A percentile compares a stretch with the other conserved stretches of the same genome.
phyloP scores from a whole-genome alignment of 2,888 invertebrate species.

The Suillia variegata region DNA sequence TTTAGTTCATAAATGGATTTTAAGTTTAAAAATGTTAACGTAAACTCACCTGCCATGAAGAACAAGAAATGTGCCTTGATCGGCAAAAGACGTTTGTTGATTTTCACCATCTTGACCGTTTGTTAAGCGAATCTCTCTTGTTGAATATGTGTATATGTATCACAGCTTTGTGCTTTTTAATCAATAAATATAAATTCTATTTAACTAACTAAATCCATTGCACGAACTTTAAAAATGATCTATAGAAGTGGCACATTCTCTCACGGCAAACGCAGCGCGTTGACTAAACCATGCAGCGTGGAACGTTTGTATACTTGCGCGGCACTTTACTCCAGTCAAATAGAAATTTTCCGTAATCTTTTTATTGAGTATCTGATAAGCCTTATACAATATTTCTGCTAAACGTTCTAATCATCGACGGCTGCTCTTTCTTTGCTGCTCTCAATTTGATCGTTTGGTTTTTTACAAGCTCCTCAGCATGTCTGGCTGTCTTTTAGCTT shows the following conservation, averaged over 20 bases:
- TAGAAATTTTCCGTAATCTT: background rate
- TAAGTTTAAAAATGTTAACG: background rate
- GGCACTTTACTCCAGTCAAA: background rate
- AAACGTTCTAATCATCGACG: too few species aligned
- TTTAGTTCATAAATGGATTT: background rate
- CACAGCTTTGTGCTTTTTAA: slow-evolving; percentile 1
- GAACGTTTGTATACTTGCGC: background rate
- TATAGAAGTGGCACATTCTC: background rate
- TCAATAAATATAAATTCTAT: background rate
- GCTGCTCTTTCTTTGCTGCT: too few species aligned
- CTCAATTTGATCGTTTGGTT: too few species aligned
- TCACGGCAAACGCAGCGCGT: background rate
- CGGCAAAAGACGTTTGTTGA: slow-evolving; percentile 74
- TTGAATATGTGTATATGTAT: background rate
- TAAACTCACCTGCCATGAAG: slow-evolving; percentile 83
- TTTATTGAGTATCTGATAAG: background rate
- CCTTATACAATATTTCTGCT: too few species aligned
- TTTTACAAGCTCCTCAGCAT: too few species aligned
- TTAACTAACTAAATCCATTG: background rate
- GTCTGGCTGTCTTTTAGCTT: too few species aligned
- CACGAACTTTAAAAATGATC: too few species aligned
- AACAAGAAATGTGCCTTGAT: slow-evolving; percentile 88
- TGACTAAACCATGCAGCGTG: background rate
- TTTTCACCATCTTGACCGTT: slow-evolving; percentile 66
- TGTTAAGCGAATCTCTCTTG: slow-evolving; percentile 69